Base-by-base conservation (phyloP, 2,888 invertebrate species). In the Cetonia aurata region DNA sequence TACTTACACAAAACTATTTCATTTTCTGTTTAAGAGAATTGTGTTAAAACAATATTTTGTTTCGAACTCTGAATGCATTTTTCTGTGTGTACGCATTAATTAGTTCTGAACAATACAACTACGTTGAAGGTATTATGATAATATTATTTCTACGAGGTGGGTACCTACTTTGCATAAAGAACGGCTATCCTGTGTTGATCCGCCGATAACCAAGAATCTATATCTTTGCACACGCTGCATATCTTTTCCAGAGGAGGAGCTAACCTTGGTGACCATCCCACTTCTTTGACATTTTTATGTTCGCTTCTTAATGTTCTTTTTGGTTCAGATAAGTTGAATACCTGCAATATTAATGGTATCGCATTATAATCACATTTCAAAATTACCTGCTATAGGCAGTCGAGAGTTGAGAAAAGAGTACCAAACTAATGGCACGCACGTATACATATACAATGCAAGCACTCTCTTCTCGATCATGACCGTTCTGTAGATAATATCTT, bases 201-300 rank as follows among this genome's bases (percentile, higher is more conserved):
- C 60, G 90, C 92, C 59, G 92, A 92, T 65, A 96, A 88, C 96
- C 96, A 97, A 80, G 94, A 93, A 86, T 97, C 96, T 79, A 97
- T 93, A 81, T 95, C 93, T 84, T 96, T 96, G 87, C 96, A 97
- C 70, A 96, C 91, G 74, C 94, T 93, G 84, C 96, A 97, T 31
- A 97, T 89, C 75, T 93, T 88, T 84, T 96, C 96, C 71, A 97
- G 87, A 50, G 96, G 96, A 44, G 96, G 96, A 37, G 96, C 95
- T 75, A 96, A 86, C 75, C 91, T 91, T 44, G 92, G 91, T 4
- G 95, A 91, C 96, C 96, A 96, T 71, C 96, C 95, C 72, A 92
- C 90, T 79, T 95, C 93, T 74, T 92, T 87, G 46, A 90, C 89
- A 33, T 90, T 87, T 66, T 92, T 91, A 80, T 91, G 90, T 78